These are phyloP conservation scores for Emberiza fucata DNA, from an alignment of 2,113 vertebrate species.

Conservation along the genomic window DNA sequence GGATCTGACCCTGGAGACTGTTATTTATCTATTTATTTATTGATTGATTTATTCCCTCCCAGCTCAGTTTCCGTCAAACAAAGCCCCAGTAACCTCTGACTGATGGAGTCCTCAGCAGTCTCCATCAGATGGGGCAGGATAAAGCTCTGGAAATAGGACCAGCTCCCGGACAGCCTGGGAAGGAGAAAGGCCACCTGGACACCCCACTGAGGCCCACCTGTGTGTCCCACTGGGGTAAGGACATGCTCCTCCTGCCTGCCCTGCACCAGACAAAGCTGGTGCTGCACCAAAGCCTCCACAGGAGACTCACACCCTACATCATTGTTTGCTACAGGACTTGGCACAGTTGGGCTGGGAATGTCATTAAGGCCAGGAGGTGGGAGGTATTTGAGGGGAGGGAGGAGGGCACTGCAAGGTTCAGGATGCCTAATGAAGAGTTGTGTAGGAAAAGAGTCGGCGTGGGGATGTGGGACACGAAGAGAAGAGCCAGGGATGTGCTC, in stretches of 20 bases:
- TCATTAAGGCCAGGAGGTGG: conserved; percentile 43
- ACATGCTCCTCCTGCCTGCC: neutral
- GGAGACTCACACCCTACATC: neutral
- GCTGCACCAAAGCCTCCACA: neutral
- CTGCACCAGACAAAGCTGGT: neutral
- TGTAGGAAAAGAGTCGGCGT: neutral
- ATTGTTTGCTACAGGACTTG: neutral
- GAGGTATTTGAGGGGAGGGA: neutral
- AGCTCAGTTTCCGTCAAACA: conserved; percentile 59
- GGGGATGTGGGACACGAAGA: neutral
- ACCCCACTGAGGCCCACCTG: neutral
- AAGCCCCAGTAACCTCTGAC: neutral
- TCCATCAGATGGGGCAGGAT: neutral
- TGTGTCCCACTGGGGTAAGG: neutral
- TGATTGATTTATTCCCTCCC: neutral
- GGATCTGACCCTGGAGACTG: neutral
- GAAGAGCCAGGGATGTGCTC: neutral
- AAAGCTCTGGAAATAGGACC: neutral
- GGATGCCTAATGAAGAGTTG: neutral
- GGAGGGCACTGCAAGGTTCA: neutral
- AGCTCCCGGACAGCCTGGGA: neutral
- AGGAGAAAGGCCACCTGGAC: neutral
- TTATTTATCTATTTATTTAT: neutral
- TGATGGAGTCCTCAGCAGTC: neutral
- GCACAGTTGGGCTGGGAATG: neutral